Percentiles rank a stretch among this genome's conserved stretches.
phyloP scores from a whole-genome alignment of 2,888 invertebrate species.

The Imbricaverruca yamaguchii region DNA sequence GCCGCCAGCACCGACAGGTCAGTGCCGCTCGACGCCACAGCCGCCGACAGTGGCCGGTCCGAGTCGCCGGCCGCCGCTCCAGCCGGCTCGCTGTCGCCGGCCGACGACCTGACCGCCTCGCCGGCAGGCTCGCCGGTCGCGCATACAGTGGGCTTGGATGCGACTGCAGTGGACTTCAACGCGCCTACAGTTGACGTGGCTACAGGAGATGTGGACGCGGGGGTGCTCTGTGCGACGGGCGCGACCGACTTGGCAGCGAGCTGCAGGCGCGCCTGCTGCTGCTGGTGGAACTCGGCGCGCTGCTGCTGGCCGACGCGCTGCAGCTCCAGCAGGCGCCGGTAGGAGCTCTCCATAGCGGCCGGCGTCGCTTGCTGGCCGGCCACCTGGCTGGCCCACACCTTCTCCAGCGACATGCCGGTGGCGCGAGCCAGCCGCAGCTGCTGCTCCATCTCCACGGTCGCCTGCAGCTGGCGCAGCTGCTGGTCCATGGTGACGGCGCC shows the following conservation, averaged over 20 bases:
- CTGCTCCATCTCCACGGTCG: not conserved
- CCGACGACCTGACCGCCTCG: too few relatives aligned
- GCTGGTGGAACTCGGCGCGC: not conserved
- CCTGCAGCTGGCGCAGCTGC: constrained; percentile 12
- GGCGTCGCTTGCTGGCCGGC: not conserved
- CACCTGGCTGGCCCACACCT: not conserved
- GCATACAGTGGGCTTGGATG: too few relatives aligned
- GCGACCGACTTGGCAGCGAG: too few relatives aligned
- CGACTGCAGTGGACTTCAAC: too few relatives aligned
- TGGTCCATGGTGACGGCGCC: not conserved
- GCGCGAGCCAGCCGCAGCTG: not conserved
- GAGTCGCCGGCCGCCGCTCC: not conserved
- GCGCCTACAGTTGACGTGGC: too few relatives aligned
- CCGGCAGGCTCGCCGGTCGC: too few relatives aligned
- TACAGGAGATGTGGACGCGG: too few relatives aligned
- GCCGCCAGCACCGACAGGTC: constrained; percentile 10
- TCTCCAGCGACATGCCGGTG: not conserved
- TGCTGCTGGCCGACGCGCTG: not conserved
- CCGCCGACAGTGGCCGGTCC: not conserved
- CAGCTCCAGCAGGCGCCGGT: constrained; percentile 7
- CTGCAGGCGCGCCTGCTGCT: too few relatives aligned
- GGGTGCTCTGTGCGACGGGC: too few relatives aligned
- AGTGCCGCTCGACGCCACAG: not conserved
- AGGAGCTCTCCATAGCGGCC: not conserved
- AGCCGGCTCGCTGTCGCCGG: not conserved